Evolutionary conservation across 2,888 invertebrate genomes (phyloP), one percentile per base, ranked within the genome.

Genomic region (Holacanthella duospinosa): DNA sequence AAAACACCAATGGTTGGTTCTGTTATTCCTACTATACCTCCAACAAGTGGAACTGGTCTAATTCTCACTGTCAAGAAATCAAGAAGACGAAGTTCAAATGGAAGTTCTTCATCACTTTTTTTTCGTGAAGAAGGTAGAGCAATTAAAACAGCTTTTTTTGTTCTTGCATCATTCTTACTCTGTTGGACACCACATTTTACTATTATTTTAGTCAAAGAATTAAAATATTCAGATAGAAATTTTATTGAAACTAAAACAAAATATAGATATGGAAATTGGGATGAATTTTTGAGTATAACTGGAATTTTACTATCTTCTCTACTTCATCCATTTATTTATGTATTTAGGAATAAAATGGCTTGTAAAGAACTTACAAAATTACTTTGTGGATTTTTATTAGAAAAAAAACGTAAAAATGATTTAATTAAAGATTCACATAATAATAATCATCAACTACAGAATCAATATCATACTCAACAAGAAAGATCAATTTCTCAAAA

Each of bases 91-190:
- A 77, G 78, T 60, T 77, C 79, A 19, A 77, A 78, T 48, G 76
- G 77, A n/a, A 77, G 77, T 62, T 76, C 77, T 60, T 77, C 78
- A 1, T 75, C 78, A 2, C 75, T 79, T 63, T 75, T 79, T 69
- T 78, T 79, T 69, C 75, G 79, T 2, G 80, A 81, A 68, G 80
- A 81, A 71, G 80, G 80, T 68, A 76, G 79, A 61, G 79, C 81
- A 0, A 80, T 80, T 27, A 78, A 80, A 66, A 81, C 81, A 2
- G 79, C 80, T 54, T 75, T 79, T 61, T 76, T 81, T 64, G 80
- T 81, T 55, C 76, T 80, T 43, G 77, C 77, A 16, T 78, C 80
- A 16, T 81, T 80, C 71, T 76, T 79, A 25, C 73, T 79, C 60
- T 80, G 80, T 72, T 81, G 80, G 80, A 74, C 80, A 29, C 80